Conservation (phyloP, 2,888 invertebrate species). For the Corythucha ciliata region DNA sequence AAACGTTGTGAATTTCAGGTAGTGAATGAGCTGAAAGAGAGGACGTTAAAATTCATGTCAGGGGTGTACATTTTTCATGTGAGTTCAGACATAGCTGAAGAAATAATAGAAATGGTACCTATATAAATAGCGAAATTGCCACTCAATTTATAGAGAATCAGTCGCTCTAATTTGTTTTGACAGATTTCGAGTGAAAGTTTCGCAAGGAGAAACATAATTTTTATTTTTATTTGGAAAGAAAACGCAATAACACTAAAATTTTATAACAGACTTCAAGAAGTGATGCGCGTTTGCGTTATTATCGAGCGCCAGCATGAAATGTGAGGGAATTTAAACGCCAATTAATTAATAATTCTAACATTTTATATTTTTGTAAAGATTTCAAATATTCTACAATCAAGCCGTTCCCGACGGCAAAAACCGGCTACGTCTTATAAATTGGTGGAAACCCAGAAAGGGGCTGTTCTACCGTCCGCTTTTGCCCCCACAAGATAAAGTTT, state of each 20-base stretch:
- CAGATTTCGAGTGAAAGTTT: slow-evolving; percentile 47
- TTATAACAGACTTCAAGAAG: slow-evolving; percentile 47
- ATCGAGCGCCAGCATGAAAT: slow-evolving; percentile 53
- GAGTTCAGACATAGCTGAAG: slow-evolving; percentile 49
- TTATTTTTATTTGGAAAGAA: slow-evolving; percentile 59
- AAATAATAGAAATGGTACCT: slow-evolving; percentile 48
- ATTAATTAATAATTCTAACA: slow-evolving; percentile 1
- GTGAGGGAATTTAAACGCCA: slow-evolving; percentile 42
- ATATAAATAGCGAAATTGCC: slow-evolving; percentile 2
- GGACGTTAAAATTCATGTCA: slow-evolving; percentile 16
- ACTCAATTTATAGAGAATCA: slow-evolving; percentile 15
- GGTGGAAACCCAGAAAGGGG: slow-evolving; percentile 56
- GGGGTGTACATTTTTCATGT: slow-evolving; percentile 36
- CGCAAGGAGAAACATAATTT: slow-evolving; percentile 53
- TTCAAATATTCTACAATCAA: slow-evolving; percentile 64
- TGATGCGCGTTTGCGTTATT: slow-evolving; percentile 53
- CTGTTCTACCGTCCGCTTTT: slow-evolving; percentile 58
- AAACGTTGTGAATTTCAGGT: slow-evolving; percentile 17
- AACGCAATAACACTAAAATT: slow-evolving; percentile 46
- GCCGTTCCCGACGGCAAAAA: slow-evolving; percentile 49
- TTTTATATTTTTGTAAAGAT: slow-evolving; percentile 45
- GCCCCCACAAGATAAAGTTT: slow-evolving; percentile 52
- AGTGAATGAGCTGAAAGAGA: slow-evolving; percentile 23
- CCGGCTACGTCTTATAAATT: slow-evolving; percentile 56
- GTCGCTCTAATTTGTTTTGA: slow-evolving; percentile 31